phyloP scores from a whole-genome alignment of 2,888 invertebrate genomes.

The Pandemis corylana region DNA sequence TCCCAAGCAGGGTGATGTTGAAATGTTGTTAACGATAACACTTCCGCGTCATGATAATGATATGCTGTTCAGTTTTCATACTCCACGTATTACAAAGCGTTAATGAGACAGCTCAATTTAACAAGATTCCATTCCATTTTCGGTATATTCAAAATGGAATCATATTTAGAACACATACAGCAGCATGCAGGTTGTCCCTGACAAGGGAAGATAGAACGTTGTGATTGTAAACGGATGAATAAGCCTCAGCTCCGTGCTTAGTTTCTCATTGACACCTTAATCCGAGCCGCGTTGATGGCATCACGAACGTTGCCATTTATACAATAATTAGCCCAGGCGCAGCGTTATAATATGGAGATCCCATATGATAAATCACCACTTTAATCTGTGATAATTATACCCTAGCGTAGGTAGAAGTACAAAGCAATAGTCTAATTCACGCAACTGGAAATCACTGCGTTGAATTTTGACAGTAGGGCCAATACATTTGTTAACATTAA shows the following conservation, averaged over 20 bases:
- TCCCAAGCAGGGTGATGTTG: too few relatives aligned
- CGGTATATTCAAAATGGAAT: neutral
- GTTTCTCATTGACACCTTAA: conserved; percentile 48
- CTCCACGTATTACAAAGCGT: neutral
- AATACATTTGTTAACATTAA: neutral
- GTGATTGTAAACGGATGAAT: conserved; percentile 4
- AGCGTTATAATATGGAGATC: neutral
- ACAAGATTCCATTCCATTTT: neutral
- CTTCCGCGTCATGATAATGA: neutral
- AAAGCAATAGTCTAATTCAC: neutral
- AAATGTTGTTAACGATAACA: neutral
- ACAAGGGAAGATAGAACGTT: neutral
- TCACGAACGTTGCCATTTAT: conserved; percentile 56
- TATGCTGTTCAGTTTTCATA: neutral
- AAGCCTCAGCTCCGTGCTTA: conserved; percentile 26
- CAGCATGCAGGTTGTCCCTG: neutral
- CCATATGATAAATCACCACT: neutral
- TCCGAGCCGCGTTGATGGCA: conserved; percentile 47
- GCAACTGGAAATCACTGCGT: neutral
- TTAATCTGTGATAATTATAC: neutral
- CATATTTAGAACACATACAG: neutral
- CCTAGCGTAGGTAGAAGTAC: neutral
- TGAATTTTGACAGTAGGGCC: neutral
- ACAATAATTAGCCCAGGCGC: conserved; percentile 50
- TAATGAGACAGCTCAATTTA: neutral